Base-by-base conservation (phyloP, 2,797 vertebrate species). In the Heliangelus exortis region DNA sequence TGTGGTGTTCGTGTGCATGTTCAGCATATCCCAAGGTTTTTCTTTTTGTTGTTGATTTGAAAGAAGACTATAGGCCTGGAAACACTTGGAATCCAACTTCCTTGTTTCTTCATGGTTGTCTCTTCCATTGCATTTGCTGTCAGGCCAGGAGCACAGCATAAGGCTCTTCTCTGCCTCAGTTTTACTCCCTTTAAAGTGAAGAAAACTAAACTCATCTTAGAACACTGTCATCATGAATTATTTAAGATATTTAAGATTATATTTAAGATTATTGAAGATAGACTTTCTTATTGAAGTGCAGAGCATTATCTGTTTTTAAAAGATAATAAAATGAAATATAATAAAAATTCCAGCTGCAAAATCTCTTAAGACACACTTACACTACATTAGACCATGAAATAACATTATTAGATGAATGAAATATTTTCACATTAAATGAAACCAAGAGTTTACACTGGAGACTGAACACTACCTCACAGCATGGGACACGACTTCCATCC, bases 171-270 rank as follows among this genome's bases (percentile, higher is more conserved):
- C 82, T 92, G 76, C 62, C 73, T 86, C 61, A 62, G 47, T 84
- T 92, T 94, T 55, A 55, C 73, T 50, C 10, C 28, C 54, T 84
- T 90, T 72, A 58, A 53, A 69, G 31, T 19, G 62, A 72, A 62
- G 73, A 68, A 89, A 90, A 92, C 65, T 29, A 92, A 93, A 91
- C 23, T 26, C 33, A 39, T 54, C 48, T 78, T 65, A 57, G n/a
- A 92, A 55, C 25, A 53, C 8, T 76, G 36, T 33, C 7, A 0
- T 75, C 47, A 53, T 10, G 20, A 78, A 12, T 41, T 89, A 68
- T n/a, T n/a, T n/a, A n/a, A n/a, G n/a, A n/a, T n/a, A n/a, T n/a
- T n/a, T n/a, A n/a, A n/a, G n/a, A n/a, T n/a, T n/a, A n/a, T n/a
- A n/a, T n/a, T n/a, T n/a, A n/a, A n/a, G n/a, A n/a, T n/a, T n/a